Conservation (phyloP, 2,113 vertebrate species). For the Nestor notabilis region DNA sequence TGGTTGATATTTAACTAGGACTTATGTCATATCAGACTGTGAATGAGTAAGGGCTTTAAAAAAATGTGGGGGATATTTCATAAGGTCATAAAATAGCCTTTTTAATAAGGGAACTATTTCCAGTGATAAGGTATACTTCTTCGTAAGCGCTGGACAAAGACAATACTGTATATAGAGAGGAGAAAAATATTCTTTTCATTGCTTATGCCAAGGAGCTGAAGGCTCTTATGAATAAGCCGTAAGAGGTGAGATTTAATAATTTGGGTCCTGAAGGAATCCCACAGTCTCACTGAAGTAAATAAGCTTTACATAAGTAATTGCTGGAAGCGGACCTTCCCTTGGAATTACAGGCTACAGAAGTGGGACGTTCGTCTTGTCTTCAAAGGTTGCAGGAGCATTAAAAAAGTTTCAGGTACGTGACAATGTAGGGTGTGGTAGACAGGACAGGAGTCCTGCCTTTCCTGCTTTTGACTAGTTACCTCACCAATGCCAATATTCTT, state of each 20-base stretch:
- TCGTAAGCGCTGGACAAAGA: neutral
- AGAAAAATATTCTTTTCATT: neutral
- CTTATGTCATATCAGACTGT: slow-evolving; percentile 32
- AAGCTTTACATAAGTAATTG: neutral
- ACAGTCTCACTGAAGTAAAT: neutral
- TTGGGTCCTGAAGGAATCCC: neutral
- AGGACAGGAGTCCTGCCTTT: neutral
- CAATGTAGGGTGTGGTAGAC: neutral
- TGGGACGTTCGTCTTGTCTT: neutral
- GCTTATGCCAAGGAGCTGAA: neutral
- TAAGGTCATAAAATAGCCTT: slow-evolving; percentile 4
- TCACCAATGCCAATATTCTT: neutral
- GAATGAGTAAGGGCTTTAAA: slow-evolving; percentile 9
- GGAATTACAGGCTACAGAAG: neutral
- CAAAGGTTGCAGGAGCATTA: neutral
- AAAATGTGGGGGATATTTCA: neutral
- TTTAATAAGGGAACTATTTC: neutral
- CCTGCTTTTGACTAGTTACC: neutral
- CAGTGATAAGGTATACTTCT: neutral
- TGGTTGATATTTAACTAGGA: slow-evolving; percentile 52
- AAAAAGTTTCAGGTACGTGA: neutral
- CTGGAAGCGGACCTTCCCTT: neutral
- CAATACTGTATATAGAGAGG: neutral
- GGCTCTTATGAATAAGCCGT: neutral
- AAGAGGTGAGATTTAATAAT: neutral